Conservation (phyloP, 2,113 vertebrate genomes). For the Sorex fumeus region DNA sequence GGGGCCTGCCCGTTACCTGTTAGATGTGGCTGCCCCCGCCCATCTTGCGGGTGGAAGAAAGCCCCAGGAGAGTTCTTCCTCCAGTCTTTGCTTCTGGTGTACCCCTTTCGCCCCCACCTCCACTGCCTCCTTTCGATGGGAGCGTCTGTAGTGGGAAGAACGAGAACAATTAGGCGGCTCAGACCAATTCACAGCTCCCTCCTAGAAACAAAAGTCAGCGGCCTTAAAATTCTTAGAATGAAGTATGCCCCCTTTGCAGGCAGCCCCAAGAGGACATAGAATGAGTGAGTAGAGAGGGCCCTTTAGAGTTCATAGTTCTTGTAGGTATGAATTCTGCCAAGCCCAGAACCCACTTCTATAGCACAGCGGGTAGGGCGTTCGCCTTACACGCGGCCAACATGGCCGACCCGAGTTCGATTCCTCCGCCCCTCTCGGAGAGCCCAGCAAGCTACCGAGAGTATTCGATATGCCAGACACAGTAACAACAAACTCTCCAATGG, state of each 20-base stretch:
- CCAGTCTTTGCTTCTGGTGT: neutral
- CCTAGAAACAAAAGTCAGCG: neutral
- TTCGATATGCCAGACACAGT: no score
- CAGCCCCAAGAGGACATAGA: neutral
- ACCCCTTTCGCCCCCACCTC: neutral
- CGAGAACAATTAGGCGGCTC: neutral
- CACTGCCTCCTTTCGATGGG: neutral
- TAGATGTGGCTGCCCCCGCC: constrained; percentile 58
- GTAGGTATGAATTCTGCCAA: neutral
- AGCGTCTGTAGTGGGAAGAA: neutral
- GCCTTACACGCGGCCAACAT: no score
- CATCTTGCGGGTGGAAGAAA: constrained; percentile 68
- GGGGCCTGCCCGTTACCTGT: constrained; percentile 76
- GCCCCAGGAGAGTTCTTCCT: constrained; percentile 1
- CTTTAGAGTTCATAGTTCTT: constrained; percentile 22
- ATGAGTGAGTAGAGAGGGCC: neutral
- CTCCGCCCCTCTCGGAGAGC: no score
- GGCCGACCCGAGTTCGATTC: no score
- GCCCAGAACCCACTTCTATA: neutral
- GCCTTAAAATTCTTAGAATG: neutral
- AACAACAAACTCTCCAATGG: no score
- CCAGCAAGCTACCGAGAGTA: no score
- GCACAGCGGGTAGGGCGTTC: no score
- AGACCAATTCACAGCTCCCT: neutral
- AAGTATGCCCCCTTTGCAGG: neutral